A percentile compares a stretch with the other conserved stretches of the same genome.
Evolutionary conservation across 2,888 invertebrate species (phyloP).

Genomic region (Aspidapion aeneum): DNA sequence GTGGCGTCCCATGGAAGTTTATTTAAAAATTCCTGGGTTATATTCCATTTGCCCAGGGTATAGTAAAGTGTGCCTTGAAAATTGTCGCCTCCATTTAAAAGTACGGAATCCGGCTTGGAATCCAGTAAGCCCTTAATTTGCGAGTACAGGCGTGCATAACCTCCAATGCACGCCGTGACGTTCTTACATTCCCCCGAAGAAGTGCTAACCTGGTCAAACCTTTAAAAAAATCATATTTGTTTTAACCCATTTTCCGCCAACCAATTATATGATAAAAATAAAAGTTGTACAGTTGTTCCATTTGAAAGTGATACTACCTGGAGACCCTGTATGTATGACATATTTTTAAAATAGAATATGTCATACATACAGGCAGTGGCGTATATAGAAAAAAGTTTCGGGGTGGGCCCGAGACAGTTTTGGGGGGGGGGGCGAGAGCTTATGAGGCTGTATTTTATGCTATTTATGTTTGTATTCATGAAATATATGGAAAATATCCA

Average conservation of each 20-base stretch:
- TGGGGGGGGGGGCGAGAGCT: too few relatives aligned
- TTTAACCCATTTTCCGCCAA: neutral
- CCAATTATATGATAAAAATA: too few relatives aligned
- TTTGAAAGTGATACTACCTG: too few relatives aligned
- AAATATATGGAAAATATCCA: too few relatives aligned
- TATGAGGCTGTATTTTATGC: too few relatives aligned
- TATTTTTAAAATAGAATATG: too few relatives aligned
- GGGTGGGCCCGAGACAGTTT: too few relatives aligned
- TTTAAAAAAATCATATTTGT: conserved; percentile 12
- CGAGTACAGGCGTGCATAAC: conserved; percentile 62
- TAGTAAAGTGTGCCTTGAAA: conserved; percentile 88
- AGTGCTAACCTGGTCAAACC: conserved; percentile 28
- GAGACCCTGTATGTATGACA: too few relatives aligned
- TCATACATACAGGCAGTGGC: too few relatives aligned
- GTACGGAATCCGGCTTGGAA: conserved; percentile 54
- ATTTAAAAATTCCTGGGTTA: conserved; percentile 73
- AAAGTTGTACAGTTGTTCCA: too few relatives aligned
- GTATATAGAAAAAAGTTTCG: too few relatives aligned
- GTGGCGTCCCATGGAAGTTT: conserved; percentile 71
- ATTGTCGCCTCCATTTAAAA: conserved; percentile 80
- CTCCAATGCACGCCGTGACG: conserved; percentile 60
- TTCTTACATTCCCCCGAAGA: conserved; percentile 32
- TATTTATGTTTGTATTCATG: too few relatives aligned
- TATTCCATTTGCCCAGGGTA: conserved; percentile 67
- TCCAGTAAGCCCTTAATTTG: conserved; percentile 50